phyloP scores from a whole-genome alignment of 2,113 vertebrate species.

The Paratilapia polleni region DNA sequence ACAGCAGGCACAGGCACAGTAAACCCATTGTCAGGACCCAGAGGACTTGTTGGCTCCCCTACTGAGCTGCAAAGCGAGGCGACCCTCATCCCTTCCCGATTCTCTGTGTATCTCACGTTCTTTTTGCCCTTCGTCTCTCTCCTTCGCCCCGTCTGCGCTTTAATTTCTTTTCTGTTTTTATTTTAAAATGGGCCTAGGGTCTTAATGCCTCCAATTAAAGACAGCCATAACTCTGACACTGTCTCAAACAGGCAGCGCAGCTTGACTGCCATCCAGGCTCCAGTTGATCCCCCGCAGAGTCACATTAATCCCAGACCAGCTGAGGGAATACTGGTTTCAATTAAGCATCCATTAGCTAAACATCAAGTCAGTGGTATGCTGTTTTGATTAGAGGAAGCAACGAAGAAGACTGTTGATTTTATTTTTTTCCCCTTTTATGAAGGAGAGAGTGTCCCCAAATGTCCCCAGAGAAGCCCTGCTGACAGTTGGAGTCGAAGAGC shows the following conservation, averaged over 20 bases:
- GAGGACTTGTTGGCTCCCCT: constrained; percentile 33
- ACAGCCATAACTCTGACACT: constrained; percentile 54
- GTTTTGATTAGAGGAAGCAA: constrained; percentile 52
- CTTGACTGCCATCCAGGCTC: constrained; percentile 44
- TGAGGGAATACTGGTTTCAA: constrained; percentile 63
- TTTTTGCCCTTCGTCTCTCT: not conserved
- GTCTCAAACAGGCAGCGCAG: constrained; percentile 61
- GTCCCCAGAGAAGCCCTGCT: not conserved
- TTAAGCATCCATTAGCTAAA: constrained; percentile 62
- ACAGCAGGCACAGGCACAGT: constrained; percentile 56
- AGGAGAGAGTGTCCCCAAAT: constrained; percentile 10
- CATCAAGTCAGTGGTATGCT: constrained; percentile 44
- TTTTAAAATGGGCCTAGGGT: constrained; percentile 14
- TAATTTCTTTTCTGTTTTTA: constrained; percentile 19
- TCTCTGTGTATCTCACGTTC: not conserved
- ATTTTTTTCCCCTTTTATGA: not conserved
- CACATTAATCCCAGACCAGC: constrained; percentile 41
- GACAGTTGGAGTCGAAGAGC: not conserved
- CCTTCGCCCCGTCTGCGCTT: not conserved
- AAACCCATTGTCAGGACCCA: constrained; percentile 55
- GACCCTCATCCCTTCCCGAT: not conserved
- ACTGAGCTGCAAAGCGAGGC: not conserved
- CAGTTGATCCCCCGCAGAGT: constrained; percentile 36
- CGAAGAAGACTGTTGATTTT: constrained; percentile 12
- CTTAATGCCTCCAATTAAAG: constrained; percentile 53